Evolutionary conservation across 2,797 vertebrate genomes (phyloP).

Genomic region (Oreonectes daqikongensis): DNA sequence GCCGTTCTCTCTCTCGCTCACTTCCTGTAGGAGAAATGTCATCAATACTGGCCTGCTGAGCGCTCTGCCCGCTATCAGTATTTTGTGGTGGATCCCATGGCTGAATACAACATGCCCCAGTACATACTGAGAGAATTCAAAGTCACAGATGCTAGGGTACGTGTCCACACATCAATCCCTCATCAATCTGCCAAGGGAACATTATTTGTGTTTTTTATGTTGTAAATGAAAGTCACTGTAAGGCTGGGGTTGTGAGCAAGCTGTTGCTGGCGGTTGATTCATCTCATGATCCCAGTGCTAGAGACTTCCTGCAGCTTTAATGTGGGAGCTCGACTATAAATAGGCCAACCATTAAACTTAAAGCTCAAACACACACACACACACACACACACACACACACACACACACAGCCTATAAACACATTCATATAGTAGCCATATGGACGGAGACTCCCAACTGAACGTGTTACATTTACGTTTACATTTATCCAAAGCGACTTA

Average conservation of each 20-base stretch:
- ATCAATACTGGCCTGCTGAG: conserved; percentile 97
- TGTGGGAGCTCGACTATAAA: conserved; percentile 69
- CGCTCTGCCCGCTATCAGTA: conserved; percentile 97
- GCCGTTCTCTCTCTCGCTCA: too few species aligned
- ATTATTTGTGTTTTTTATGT: conserved; percentile 14
- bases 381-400: conserved; percentile 2
- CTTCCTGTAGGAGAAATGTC: conserved; percentile 88
- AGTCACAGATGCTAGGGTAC: conserved; percentile 92
- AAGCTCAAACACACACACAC: conserved; percentile 37
- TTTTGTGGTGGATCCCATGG: conserved; percentile 98
- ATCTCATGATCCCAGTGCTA: background rate
- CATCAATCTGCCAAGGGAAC: background rate
- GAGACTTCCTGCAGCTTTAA: conserved; percentile 43
- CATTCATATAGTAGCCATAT: conserved; percentile 40
- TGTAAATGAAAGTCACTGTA: conserved; percentile 19
- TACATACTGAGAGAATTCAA: conserved; percentile 97
- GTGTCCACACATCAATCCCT: conserved; percentile 55
- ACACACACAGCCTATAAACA: conserved; percentile 12
- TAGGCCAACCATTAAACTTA: conserved; percentile 62
- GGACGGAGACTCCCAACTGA: conserved; percentile 39
- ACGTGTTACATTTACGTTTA: too few species aligned
- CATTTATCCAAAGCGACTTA: too few species aligned
- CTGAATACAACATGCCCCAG: conserved; percentile 99
- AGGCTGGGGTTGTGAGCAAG: conserved; percentile 17
- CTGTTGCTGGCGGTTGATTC: conserved; percentile 1